These are phyloP conservation scores for Lacerta viridis DNA, from an alignment of 2,797 vertebrate species.

Conservation along the genomic window DNA sequence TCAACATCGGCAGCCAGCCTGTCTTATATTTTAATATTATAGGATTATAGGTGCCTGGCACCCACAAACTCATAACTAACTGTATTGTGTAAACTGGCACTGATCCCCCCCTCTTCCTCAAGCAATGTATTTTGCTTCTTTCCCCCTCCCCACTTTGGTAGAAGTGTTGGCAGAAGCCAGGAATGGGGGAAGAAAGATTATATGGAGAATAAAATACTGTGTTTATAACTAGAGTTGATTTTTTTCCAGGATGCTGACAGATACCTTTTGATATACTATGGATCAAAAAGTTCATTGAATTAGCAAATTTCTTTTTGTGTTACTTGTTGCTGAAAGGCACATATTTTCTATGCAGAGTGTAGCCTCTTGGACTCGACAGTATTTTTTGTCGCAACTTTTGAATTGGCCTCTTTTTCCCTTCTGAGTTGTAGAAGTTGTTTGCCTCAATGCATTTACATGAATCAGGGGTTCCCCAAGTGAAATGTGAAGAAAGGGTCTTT, in stretches of 20 bases:
- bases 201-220: neutral
- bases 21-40: no score
- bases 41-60: no score
- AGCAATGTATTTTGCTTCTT: neutral
- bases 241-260: neutral
- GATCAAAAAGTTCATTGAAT: constrained; percentile 8
- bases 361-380: constrained; percentile 40
- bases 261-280: neutral
- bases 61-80: no score
- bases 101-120: neutral
- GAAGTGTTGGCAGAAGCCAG: neutral
- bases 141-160: neutral
- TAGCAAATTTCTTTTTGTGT: constrained; percentile 19
- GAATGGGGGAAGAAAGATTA: neutral
- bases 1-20: no score
- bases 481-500: constrained; percentile 20
- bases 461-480: neutral
- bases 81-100: neutral
- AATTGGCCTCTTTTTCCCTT: constrained; percentile 23
- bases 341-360: constrained; percentile 39
- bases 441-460: neutral
- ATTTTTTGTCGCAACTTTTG: constrained; percentile 39
- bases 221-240: neutral
- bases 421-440: constrained; percentile 20
- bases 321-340: constrained; percentile 45